phyloP scores from a whole-genome alignment of 2,888 invertebrate species.

The Epicampocera succincta region DNA sequence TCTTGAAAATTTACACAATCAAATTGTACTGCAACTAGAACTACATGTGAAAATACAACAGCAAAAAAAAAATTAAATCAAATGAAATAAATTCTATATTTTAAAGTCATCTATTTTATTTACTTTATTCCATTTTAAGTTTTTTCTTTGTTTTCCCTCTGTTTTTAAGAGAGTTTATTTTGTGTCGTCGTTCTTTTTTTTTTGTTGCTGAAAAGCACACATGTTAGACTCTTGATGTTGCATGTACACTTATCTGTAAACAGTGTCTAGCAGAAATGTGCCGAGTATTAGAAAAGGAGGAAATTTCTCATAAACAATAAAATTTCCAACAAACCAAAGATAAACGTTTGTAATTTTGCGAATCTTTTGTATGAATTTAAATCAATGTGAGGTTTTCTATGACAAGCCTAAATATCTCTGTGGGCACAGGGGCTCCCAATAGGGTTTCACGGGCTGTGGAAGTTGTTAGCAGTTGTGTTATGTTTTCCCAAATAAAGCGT shows the following conservation, averaged over 20 bases:
- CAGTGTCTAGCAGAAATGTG: conserved; percentile 2
- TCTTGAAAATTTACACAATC: conserved; percentile 47
- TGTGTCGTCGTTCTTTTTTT: neutral
- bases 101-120: conserved; percentile 57
- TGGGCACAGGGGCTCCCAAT: too few relatives aligned
- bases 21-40: conserved; percentile 21
- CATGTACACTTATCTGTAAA: neutral
- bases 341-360: neutral
- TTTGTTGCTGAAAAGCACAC: conserved; percentile 12
- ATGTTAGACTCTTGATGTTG: conserved; percentile 6
- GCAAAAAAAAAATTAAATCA: conserved; percentile 9
- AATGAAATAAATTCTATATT: conserved; percentile 45
- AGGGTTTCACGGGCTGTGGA: too few relatives aligned
- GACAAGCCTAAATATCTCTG: too few relatives aligned
- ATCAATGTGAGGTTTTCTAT: too few relatives aligned
- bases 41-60: neutral
- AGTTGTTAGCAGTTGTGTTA: too few relatives aligned
- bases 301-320: too few relatives aligned
- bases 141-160: neutral
- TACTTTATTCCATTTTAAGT: conserved; percentile 10
- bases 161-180: conserved; percentile 19
- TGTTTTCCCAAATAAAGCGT: too few relatives aligned
- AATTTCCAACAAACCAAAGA: neutral
- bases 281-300: too few relatives aligned
- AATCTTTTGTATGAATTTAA: too few relatives aligned